Base-by-base conservation (phyloP, 1,140 invertebrate species). In the Vollenhovia emeryi region DNA sequence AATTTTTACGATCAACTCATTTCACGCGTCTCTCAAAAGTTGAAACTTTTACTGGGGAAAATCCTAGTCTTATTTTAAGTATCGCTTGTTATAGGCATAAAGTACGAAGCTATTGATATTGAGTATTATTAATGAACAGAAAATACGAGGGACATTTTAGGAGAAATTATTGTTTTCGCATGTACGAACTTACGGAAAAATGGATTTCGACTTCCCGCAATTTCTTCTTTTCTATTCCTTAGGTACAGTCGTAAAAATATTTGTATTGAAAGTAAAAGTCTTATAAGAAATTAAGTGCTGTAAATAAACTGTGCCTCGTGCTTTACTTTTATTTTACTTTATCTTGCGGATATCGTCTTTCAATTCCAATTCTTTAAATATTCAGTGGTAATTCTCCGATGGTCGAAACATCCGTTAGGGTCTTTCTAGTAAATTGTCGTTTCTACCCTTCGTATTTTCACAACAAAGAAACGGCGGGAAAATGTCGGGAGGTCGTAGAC, bases 401-500 rank as follows among this genome's bases (percentile, higher is more conserved):
- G 13, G 2, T 66, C 43, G 2, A 64, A 48, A 78, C 27, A 50
- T 27, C n/a, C 43, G 40, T 21, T 45, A 18, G 30, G 21, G 15
- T 21, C 33, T 52, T 15, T 45, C 21, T 33, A 50, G 21, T 45
- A 79, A 79, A 66, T 33, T 68, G 60, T 79, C 15, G 30, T 68
- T 62, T 40, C 15, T 50, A 62, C 36, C 33, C 45, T 40, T 68
- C 27, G 11, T 13, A 13, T 24, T 15, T 21, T 9, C 9, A 27
- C 21, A 60, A 83, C 21, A 66, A 68, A 79, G 75, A 57, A 59
- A 68, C 18, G 24, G 45, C 74, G 84, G 60, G 75, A 76, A 79
- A 84, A 66, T 57, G 74, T 80, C 48, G 36, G 69, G 48, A 85
- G 84, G 76, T 80, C 84, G 50, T 21, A 52, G 75, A 36, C 62